phyloP scores from a whole-genome alignment of 2,797 vertebrate genomes.

The Sebastes nivosus region DNA sequence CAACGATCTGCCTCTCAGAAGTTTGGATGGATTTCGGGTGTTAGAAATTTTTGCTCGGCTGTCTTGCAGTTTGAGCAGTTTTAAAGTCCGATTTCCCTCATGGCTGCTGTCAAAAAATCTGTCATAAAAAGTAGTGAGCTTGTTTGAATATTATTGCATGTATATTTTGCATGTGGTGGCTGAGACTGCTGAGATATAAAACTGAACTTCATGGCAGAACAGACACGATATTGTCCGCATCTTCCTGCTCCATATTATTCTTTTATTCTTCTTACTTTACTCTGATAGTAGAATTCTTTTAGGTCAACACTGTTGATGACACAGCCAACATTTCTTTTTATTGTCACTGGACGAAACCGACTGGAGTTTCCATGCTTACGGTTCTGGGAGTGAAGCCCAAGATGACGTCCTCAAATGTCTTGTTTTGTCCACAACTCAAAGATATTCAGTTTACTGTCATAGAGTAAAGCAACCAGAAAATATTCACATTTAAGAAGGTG shows the following conservation, averaged over 20 bases:
- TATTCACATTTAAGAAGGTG: too few species aligned
- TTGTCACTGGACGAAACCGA: neutral
- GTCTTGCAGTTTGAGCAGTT: neutral
- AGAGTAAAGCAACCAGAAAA: too few species aligned
- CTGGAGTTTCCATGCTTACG: neutral
- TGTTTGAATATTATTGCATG: neutral
- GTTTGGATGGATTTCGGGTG: neutral
- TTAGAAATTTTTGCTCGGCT: neutral
- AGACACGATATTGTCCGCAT: neutral
- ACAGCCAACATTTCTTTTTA: too few species aligned
- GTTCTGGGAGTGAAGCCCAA: neutral
- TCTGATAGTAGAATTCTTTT: too few species aligned
- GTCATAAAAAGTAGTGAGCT: neutral
- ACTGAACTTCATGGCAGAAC: neutral
- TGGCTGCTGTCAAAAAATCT: too few species aligned
- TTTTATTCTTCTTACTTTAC: too few species aligned
- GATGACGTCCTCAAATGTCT: too few species aligned
- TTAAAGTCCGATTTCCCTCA: neutral
- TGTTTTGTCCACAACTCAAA: too few species aligned
- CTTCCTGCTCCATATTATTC: neutral
- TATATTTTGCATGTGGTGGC: neutral
- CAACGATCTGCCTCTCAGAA: neutral
- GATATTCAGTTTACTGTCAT: too few species aligned
- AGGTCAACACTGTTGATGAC: too few species aligned
- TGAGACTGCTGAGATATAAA: neutral